Evolutionary conservation across 2,797 vertebrate species (phyloP), one percentile per base, ranked within the genome.

Genomic region (Rhabdomys pumilio): DNA sequence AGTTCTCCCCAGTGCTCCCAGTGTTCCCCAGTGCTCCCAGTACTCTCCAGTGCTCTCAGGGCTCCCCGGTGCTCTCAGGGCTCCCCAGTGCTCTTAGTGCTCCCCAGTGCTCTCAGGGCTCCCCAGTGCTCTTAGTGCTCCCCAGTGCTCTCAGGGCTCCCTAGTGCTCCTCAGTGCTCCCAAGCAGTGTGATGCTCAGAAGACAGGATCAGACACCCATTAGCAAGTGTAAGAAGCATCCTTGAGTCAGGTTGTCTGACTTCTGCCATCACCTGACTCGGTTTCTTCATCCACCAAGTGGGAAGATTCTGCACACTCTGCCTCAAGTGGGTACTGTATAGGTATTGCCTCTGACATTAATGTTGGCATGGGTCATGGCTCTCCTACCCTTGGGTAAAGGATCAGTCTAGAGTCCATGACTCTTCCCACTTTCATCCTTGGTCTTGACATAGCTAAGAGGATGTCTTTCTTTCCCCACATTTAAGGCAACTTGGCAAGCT

Each of bases 281-380:
- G 19, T 14, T 41, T 34, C 15, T 14, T 88, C 67, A 41, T 57
- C 50, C 15, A 41, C 50, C 65, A 87, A 38, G 20, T 34, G 47
- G 65, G 14, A 53, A 53, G 24, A n/a, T 15, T 13, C 67, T 41
- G 19, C n/a, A 47, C 38, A 41, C 31, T 31, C 22, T 81, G 44
- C 47, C 5, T 38, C n/a, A 41, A 72, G 4, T 7, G 59, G 34
- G 17, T 34, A 14, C 63, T 31, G 0, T 0, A 0, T 38, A 59
- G 47, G 9, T 15, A 17, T 6, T 13, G 24, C 24, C 53, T 59
- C 44, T 34, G 55, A 59, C n/a, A 15, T 55, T 7, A 47, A 19
- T 24, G n/a, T 65, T 50, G 75, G 55, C 57, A 57, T 11, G 13
- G 79, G 10, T 29, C 10, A 38, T 3, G 24, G 53, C 57, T 57